Conservation (phyloP, 2,797 vertebrate genomes). For the Ptychobarbus kaznakovi region DNA sequence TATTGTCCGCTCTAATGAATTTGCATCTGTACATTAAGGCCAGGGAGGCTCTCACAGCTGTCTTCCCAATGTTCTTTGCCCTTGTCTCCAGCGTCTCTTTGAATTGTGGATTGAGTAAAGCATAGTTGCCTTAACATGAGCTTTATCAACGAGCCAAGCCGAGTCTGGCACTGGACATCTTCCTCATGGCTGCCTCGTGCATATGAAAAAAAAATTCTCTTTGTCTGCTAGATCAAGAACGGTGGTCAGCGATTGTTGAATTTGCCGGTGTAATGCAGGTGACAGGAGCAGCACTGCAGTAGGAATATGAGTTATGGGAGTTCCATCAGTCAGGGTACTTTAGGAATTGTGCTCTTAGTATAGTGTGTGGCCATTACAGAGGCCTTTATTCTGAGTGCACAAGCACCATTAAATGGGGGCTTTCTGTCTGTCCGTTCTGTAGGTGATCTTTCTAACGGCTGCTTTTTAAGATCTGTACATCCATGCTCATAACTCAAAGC, state of each 20-base stretch:
- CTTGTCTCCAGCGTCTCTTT: constrained; percentile 66
- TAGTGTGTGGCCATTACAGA: constrained; percentile 68
- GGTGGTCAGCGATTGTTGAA: constrained; percentile 74
- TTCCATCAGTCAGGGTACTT: constrained; percentile 72
- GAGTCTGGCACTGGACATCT: constrained; percentile 76
- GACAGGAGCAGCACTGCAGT: constrained; percentile 73
- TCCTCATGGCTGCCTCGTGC: constrained; percentile 76
- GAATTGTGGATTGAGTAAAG: constrained; percentile 75
- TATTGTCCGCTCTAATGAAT: constrained; percentile 39
- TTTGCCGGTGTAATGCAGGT: constrained; percentile 69
- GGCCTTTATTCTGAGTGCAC: constrained; percentile 62
- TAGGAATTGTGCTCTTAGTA: constrained; percentile 72
- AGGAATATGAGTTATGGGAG: constrained; percentile 79
- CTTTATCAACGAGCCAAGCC: constrained; percentile 72
- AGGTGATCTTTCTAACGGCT: neutral
- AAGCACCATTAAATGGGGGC: constrained; percentile 47
- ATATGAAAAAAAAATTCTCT: constrained; percentile 74
- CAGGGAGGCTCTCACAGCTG: constrained; percentile 26
- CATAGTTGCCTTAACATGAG: constrained; percentile 77
- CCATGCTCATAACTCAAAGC: constrained; percentile 69
- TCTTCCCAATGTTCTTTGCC: constrained; percentile 53
- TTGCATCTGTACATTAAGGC: constrained; percentile 8
- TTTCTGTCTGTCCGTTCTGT: constrained; percentile 22
- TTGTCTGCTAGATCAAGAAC: constrained; percentile 71
- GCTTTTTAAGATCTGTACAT: constrained; percentile 53